These are phyloP conservation scores for Melierax canorus DNA, from an alignment of 2,113 vertebrate species.

Conservation along the genomic window DNA sequence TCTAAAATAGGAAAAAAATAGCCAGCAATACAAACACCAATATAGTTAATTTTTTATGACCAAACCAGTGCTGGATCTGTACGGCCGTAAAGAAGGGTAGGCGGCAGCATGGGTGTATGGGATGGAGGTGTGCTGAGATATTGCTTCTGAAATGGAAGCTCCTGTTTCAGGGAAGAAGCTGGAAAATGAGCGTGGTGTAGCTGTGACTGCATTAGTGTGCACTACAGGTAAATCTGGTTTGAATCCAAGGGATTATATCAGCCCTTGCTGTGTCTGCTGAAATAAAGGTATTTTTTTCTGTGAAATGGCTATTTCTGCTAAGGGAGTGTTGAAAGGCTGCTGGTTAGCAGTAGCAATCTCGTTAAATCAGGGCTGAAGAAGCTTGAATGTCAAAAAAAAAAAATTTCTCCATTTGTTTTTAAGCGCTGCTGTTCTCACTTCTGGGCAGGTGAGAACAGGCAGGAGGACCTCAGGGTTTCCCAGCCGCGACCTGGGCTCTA, in stretches of 20 bases:
- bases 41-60: neutral
- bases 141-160: neutral
- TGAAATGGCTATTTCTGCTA: neutral
- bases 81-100: fast-evolving
- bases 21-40: neutral
- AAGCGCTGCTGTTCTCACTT: neutral
- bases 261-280: neutral
- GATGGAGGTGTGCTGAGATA: neutral
- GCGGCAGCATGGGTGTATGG: fast-evolving
- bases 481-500: neutral
- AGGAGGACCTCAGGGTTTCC: neutral
- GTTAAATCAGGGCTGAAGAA: neutral
- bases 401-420: neutral
- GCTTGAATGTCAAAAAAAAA: too few relatives aligned
- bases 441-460: neutral
- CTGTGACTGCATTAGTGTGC: neutral
- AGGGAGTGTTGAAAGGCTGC: neutral
- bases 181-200: fast-evolving
- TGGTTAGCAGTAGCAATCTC: neutral
- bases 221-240: neutral
- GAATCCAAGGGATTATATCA: fast-evolving
- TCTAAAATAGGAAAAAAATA: neutral
- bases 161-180: neutral
- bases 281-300: neutral
- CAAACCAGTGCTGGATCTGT: fast-evolving